Conservation (phyloP, 2,113 vertebrate genomes). For the Butorides virescens region DNA sequence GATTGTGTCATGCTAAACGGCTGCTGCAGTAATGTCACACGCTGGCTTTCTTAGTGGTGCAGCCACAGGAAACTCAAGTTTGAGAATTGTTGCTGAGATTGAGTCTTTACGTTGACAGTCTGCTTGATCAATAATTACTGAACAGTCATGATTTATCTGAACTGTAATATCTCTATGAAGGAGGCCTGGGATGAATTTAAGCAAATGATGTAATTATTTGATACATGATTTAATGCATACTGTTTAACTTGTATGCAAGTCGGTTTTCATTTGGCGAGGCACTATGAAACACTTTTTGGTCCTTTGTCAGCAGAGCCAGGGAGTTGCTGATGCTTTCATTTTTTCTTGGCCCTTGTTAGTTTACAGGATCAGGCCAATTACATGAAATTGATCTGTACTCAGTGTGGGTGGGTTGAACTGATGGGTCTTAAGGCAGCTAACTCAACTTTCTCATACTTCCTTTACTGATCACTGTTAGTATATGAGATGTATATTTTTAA, state of each 20-base stretch:
- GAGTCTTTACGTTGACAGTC: background rate
- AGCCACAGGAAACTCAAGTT: background rate
- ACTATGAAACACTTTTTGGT: background rate
- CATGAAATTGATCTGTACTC: slow-evolving; percentile 62
- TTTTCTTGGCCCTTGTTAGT: slow-evolving; percentile 64
- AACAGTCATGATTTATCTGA: slow-evolving; percentile 17
- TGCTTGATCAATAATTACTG: slow-evolving; percentile 16
- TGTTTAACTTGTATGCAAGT: slow-evolving; percentile 26
- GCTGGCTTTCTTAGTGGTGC: background rate
- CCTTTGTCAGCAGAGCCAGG: background rate
- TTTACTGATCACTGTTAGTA: slow-evolving; percentile 66
- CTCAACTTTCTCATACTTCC: slow-evolving; percentile 64
- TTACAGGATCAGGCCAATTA: slow-evolving; percentile 59
- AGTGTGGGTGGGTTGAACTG: slow-evolving; percentile 35
- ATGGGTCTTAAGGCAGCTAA: slow-evolving; percentile 50
- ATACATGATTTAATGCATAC: slow-evolving; percentile 29
- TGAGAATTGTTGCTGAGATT: background rate
- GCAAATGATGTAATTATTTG: slow-evolving; percentile 22
- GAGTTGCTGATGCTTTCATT: slow-evolving; percentile 46
- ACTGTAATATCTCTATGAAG: background rate
- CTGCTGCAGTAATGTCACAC: background rate
- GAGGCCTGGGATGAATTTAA: background rate
- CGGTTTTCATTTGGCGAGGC: slow-evolving; percentile 9
- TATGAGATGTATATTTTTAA: slow-evolving; percentile 36
- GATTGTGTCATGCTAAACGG: background rate